phyloP scores from a whole-genome alignment of 35 echinoderm and acorn worm species.

The Apostichopus californicus region DNA sequence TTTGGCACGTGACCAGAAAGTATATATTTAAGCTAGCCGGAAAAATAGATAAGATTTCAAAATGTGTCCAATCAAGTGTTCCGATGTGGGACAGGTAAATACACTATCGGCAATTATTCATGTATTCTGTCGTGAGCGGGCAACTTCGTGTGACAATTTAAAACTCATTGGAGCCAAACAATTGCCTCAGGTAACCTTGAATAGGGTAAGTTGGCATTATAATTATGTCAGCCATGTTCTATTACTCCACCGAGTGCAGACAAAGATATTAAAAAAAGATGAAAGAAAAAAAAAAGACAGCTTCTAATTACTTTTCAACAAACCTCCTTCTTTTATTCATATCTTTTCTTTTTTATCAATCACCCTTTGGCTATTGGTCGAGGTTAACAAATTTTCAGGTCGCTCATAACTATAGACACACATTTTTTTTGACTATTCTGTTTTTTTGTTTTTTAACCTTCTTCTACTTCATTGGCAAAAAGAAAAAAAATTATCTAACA shows the following conservation, averaged over 20 bases:
- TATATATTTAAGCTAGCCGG: too few relatives aligned
- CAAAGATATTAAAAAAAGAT: neutral
- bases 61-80: neutral
- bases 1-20: too few relatives aligned
- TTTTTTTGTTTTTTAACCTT: neutral
- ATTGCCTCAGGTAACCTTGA: neutral
- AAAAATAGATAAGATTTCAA: too few relatives aligned
- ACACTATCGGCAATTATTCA: neutral
- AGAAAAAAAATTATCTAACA: neutral
- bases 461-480: neutral
- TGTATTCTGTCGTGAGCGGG: neutral
- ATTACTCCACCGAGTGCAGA: neutral
- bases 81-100: neutral
- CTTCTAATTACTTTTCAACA: too few relatives aligned
- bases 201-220: neutral
- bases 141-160: neutral
- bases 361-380: neutral
- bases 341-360: neutral
- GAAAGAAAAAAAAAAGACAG: neutral
- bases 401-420: too few relatives aligned
- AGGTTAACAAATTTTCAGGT: too few relatives aligned
- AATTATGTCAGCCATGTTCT: neutral
- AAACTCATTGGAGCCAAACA: neutral
- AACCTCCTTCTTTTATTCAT: too few relatives aligned
- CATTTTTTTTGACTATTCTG: neutral